A percentile compares a stretch with the other conserved stretches of the same genome.
phyloP scores from a whole-genome alignment of 2,888 invertebrate genomes.

The Carcina quercana region DNA sequence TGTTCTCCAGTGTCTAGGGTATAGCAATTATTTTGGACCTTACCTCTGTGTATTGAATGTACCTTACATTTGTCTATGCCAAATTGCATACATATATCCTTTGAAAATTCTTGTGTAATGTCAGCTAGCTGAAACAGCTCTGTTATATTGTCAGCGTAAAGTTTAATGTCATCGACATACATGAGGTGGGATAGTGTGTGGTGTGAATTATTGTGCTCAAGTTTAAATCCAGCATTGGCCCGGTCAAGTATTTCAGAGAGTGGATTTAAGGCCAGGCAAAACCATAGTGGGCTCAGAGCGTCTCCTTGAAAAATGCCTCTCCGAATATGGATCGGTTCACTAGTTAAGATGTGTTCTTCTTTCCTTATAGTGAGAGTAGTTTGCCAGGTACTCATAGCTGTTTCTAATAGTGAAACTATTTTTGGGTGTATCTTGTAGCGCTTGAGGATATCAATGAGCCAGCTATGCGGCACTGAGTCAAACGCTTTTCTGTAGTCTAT shows the following conservation, averaged over 20 bases:
- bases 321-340: conserved; percentile 10
- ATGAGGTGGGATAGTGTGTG: too few species aligned
- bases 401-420: conserved; percentile 5
- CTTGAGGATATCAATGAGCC: conserved; percentile 16
- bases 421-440: conserved; percentile 14
- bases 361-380: conserved; percentile 7
- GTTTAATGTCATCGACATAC: too few species aligned
- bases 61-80: too few species aligned
- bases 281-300: conserved; percentile 11
- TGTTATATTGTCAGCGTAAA: too few species aligned
- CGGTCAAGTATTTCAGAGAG: neutral
- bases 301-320: conserved; percentile 19
- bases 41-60: too few species aligned
- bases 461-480: conserved; percentile 19
- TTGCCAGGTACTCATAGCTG: conserved; percentile 11
- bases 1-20: too few species aligned
- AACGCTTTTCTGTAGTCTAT: conserved; percentile 22
- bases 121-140: too few species aligned
- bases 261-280: conserved; percentile 1
- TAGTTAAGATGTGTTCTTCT: neutral
- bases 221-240: neutral
- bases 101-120: too few species aligned
- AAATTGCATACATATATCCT: too few species aligned
- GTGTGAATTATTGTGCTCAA: too few species aligned
- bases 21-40: too few species aligned